Conservation (phyloP, 2,113 vertebrate genomes). For the Galemys pyrenaicus region DNA sequence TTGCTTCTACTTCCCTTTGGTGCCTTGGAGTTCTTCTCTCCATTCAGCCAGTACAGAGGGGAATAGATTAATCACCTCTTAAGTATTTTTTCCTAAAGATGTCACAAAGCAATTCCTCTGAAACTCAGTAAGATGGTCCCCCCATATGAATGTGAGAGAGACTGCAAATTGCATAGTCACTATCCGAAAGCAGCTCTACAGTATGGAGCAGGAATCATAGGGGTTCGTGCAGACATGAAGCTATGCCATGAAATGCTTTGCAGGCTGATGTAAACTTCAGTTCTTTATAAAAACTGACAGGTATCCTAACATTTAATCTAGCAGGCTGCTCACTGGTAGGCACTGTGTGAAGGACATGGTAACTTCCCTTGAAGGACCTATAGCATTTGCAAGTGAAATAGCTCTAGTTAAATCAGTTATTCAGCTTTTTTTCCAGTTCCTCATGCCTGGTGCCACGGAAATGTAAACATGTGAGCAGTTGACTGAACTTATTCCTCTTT, state of each 20-base stretch:
- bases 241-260: neutral
- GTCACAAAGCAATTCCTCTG: neutral
- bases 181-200: neutral
- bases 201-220: neutral
- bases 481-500: slow-evolving; percentile 20
- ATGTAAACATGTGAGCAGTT: neutral
- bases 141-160: neutral
- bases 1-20: neutral
- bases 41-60: neutral
- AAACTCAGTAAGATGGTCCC: neutral
- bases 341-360: neutral
- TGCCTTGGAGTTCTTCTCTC: neutral
- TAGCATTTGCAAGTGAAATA: slow-evolving; percentile 1
- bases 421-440: neutral
- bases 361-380: neutral
- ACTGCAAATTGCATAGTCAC: neutral
- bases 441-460: neutral
- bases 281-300: neutral
- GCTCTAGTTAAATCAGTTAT: slow-evolving; percentile 12
- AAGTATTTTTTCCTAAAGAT: neutral
- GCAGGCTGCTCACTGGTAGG: neutral
- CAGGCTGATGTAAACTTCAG: neutral
- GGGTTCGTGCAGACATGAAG: neutral
- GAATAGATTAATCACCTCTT: neutral
- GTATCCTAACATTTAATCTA: neutral